Evolutionary conservation across 2,113 vertebrate species (phyloP).

Genomic region (Mustela nigripes): DNA sequence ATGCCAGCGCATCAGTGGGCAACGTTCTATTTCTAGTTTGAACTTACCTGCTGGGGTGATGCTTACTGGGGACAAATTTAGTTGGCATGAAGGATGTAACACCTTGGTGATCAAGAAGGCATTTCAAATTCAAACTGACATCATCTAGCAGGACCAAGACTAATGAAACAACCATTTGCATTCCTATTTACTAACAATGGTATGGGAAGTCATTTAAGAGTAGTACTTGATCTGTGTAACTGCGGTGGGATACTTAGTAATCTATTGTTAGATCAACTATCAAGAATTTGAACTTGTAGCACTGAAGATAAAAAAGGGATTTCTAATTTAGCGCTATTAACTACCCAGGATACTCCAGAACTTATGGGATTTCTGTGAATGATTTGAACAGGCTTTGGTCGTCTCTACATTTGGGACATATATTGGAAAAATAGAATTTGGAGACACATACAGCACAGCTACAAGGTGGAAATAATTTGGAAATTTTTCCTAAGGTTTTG

Average conservation of each 20-base stretch:
- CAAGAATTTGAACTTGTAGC: constrained; percentile 29
- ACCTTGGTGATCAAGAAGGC: constrained; percentile 45
- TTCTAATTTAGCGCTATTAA: constrained; percentile 49
- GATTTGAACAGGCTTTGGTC: constrained; percentile 58
- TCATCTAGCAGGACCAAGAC: not conserved
- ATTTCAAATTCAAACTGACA: constrained; percentile 71
- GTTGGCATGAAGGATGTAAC: constrained; percentile 16
- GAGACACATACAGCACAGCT: not conserved
- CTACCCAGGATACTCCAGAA: constrained; percentile 49
- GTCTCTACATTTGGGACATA: constrained; percentile 46
- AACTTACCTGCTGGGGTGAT: constrained; percentile 55
- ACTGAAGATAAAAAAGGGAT: not conserved
- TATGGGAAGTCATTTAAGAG: constrained; percentile 18
- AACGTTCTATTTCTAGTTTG: constrained; percentile 35
- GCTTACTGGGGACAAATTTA: not conserved
- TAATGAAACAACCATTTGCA: constrained; percentile 2
- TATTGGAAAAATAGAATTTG: constrained; percentile 28
- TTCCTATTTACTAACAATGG: not conserved
- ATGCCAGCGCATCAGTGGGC: constrained; percentile 11
- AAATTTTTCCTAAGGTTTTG: constrained; percentile 61
- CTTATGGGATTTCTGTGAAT: constrained; percentile 47
- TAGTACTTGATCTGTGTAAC: not conserved
- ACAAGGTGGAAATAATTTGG: constrained; percentile 63
- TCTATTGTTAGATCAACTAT: constrained; percentile 10
- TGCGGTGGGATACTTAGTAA: not conserved